phyloP scores from a whole-genome alignment of 2,113 vertebrate species.

The Grammomys dolichurus region DNA sequence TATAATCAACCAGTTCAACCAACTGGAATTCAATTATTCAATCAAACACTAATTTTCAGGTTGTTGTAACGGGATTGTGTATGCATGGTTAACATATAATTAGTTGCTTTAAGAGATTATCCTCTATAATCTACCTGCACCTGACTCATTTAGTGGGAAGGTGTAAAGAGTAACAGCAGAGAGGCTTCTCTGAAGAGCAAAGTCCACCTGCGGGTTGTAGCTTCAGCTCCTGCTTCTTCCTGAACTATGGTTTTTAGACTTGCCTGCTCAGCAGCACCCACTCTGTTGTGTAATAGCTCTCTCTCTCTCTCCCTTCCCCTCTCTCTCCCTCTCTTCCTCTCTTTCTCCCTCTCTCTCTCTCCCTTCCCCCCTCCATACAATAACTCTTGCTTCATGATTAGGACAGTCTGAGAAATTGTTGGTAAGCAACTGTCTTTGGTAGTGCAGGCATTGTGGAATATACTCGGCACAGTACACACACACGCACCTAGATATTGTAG shows the following conservation, averaged over 20 bases:
- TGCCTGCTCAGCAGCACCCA: not conserved
- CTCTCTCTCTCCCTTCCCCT: no score
- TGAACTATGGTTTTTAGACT: not conserved
- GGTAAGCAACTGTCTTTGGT: not conserved
- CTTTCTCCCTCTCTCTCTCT: not conserved
- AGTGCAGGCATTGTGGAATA: not conserved
- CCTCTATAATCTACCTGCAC: not conserved
- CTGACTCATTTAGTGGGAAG: not conserved
- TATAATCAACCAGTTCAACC: not conserved
- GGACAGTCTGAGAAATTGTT: not conserved
- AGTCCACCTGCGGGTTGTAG: not conserved
- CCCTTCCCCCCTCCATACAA: no score
- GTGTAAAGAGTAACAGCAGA: not conserved
- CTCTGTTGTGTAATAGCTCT: not conserved
- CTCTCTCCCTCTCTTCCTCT: rapidly evolving
- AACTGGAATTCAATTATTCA: not conserved
- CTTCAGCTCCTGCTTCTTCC: not conserved
- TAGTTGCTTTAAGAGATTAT: not conserved
- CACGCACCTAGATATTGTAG: not conserved
- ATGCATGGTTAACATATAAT: not conserved
- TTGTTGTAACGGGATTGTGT: not conserved
- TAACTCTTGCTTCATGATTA: not conserved
- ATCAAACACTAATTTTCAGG: not conserved
- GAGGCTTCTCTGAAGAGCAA: not conserved
- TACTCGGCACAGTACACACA: not conserved